Evolutionary conservation across 2,888 invertebrate species (phyloP).

Genomic region (Scaptomyza polygonia): DNA sequence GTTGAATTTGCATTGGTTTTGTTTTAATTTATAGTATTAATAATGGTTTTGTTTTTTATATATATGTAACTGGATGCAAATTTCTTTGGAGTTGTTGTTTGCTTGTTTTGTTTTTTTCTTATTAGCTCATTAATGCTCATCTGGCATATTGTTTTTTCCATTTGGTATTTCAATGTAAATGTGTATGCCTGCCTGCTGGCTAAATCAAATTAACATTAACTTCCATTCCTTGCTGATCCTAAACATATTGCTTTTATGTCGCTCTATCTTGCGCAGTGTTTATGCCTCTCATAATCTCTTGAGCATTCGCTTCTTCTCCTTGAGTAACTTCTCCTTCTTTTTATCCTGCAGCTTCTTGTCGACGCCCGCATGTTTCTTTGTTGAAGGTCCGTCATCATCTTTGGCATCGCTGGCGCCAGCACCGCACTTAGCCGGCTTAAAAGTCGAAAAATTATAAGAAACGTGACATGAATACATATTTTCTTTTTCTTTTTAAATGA

Average conservation of each 20-base stretch:
- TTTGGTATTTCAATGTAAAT: slow-evolving; percentile 50
- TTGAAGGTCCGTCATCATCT: slow-evolving; percentile 88
- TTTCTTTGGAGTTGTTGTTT: slow-evolving; percentile 76
- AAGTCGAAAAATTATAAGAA: background rate
- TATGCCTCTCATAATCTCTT: slow-evolving; percentile 90
- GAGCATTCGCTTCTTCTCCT: slow-evolving; percentile 93
- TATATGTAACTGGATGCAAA: slow-evolving; percentile 71
- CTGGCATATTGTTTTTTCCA: background rate
- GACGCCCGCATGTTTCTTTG: slow-evolving; percentile 92
- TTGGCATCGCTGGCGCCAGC: slow-evolving; percentile 78
- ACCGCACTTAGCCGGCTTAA: slow-evolving; percentile 85
- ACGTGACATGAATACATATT: background rate
- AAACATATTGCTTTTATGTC: slow-evolving; percentile 8
- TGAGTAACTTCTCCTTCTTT: slow-evolving; percentile 88
- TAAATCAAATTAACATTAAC: slow-evolving; percentile 6
- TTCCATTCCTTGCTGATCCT: slow-evolving; percentile 22
- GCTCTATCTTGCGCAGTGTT: slow-evolving; percentile 16
- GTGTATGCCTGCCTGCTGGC: slow-evolving; percentile 44
- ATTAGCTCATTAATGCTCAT: slow-evolving; percentile 4
- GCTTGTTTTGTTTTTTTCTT: slow-evolving; percentile 23
- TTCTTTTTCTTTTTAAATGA: too few species aligned
- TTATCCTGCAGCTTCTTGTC: slow-evolving; percentile 91
- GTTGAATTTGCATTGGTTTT: slow-evolving; percentile 5
- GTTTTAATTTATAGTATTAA: slow-evolving; percentile 36
- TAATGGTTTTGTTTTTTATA: slow-evolving; percentile 10